These are phyloP conservation scores for Lacerta viridis DNA, from an alignment of 2,797 vertebrate genomes.

Conservation along the genomic window DNA sequence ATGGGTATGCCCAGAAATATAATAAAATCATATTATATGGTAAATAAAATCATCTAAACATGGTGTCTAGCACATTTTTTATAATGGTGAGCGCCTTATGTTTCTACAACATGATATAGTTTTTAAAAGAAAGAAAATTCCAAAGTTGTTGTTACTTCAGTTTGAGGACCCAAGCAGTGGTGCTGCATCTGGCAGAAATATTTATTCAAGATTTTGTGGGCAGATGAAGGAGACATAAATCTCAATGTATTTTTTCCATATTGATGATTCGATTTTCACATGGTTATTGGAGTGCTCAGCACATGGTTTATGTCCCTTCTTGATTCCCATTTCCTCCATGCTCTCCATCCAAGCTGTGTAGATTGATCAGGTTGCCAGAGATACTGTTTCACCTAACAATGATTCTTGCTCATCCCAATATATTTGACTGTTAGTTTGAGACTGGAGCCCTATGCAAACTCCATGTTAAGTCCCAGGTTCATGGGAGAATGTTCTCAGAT, in stretches of 20 bases:
- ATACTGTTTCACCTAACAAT: background rate
- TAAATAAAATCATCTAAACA: conserved; percentile 4
- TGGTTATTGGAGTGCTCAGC: background rate
- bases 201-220: background rate
- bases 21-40: too few relatives aligned
- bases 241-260: background rate
- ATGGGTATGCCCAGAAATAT: background rate
- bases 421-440: background rate
- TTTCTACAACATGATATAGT: conserved; percentile 27
- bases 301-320: background rate
- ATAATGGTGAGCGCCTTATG: conserved; percentile 27
- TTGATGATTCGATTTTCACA: background rate
- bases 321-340: background rate
- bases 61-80: conserved; percentile 29
- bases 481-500: background rate
- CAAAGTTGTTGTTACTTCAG: background rate
- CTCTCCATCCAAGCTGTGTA: background rate
- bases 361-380: background rate
- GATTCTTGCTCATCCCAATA: background rate
- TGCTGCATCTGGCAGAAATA: background rate
- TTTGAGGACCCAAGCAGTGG: background rate
- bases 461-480: background rate
- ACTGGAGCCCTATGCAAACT: background rate
- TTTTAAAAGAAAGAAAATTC: conserved; percentile 27
- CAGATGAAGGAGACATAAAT: background rate